Evolutionary conservation across 2,888 invertebrate species (phyloP).

Genomic region (Diadromus collaris): DNA sequence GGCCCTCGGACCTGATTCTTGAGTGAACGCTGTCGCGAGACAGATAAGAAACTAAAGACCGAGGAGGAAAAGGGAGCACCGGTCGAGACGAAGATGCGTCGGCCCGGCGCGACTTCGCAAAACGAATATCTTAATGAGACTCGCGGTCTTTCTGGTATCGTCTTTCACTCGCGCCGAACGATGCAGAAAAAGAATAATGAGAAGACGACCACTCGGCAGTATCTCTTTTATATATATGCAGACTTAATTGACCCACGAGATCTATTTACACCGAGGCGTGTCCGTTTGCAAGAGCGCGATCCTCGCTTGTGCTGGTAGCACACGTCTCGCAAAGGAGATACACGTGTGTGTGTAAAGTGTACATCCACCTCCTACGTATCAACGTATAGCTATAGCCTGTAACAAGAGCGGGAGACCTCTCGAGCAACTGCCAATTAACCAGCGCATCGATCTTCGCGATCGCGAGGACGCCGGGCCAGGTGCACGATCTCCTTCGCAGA

Average conservation of each 20-base stretch:
- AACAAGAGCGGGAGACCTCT: constrained; percentile 42
- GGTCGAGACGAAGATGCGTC: constrained; percentile 35
- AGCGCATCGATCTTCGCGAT: constrained; percentile 70
- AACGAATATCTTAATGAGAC: constrained; percentile 79
- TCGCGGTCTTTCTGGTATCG: constrained; percentile 41
- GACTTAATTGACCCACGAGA: constrained; percentile 71
- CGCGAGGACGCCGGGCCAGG: constrained; percentile 61
- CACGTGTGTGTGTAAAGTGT: neutral
- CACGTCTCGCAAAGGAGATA: constrained; percentile 33
- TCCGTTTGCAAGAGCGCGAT: constrained; percentile 48
- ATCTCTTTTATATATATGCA: constrained; percentile 56
- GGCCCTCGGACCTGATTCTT: constrained; percentile 75
- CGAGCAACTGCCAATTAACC: constrained; percentile 71
- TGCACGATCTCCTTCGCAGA: constrained; percentile 60
- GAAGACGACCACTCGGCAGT: neutral
- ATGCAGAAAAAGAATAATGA: neutral
- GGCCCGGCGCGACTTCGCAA: constrained; percentile 49
- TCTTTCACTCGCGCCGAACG: constrained; percentile 25
- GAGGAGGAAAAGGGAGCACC: constrained; percentile 27
- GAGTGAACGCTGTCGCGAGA: constrained; percentile 79
- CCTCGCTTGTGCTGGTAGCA: constrained; percentile 40
- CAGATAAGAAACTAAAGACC: constrained; percentile 75
- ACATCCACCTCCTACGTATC: constrained; percentile 23
- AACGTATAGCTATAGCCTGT: constrained; percentile 2
- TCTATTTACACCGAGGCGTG: constrained; percentile 71